Conservation (phyloP, 1,140 invertebrate genomes). For the Drosophila bocqueti region DNA sequence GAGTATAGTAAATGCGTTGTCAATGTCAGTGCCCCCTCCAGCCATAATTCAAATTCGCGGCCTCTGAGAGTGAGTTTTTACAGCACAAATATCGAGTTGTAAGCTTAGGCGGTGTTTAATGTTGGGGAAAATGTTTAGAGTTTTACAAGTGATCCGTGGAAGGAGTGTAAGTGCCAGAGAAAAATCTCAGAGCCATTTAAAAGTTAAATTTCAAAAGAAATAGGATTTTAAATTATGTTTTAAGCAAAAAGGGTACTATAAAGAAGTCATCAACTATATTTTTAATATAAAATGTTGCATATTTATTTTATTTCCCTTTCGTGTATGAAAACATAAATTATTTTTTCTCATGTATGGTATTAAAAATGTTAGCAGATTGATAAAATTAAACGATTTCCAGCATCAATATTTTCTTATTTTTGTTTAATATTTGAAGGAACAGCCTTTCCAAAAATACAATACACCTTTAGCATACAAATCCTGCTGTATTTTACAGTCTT, state of each 20-base stretch:
- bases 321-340: not conserved
- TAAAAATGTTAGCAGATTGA: too few species aligned
- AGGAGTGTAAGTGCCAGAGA: not conserved
- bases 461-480: not conserved
- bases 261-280: too few species aligned
- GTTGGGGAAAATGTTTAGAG: constrained; percentile 13
- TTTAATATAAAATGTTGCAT: not conserved
- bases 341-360: too few species aligned
- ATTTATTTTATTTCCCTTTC: not conserved
- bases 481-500: not conserved
- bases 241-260: not conserved
- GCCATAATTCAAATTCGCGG: constrained; percentile 64
- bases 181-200: not conserved
- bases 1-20: constrained; percentile 55
- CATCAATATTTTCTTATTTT: not conserved
- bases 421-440: not conserved
- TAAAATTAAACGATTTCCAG: not conserved
- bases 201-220: not conserved
- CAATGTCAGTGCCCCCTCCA: constrained; percentile 57
- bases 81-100: constrained; percentile 16
- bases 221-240: too few species aligned
- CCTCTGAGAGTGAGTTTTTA: constrained; percentile 17
- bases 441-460: not conserved
- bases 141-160: not conserved
- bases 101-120: constrained; percentile 11